These are phyloP conservation scores for Ariopsis seemanni DNA, from an alignment of 2,113 vertebrate species.

Conservation along the genomic window DNA sequence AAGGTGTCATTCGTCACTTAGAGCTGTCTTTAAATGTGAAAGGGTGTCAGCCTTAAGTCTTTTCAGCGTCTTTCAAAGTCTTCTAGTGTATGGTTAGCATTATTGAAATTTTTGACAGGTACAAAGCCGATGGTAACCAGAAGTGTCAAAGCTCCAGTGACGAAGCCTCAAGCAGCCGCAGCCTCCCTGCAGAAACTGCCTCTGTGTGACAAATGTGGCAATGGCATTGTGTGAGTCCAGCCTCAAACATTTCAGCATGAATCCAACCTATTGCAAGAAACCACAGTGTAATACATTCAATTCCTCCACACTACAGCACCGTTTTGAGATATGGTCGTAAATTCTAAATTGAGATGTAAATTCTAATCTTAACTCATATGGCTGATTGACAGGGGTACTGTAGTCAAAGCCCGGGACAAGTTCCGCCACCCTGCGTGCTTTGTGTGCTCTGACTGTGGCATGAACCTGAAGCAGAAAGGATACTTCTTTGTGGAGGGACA, in stretches of 20 bases:
- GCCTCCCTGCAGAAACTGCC: conserved; percentile 88
- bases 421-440: conserved; percentile 85
- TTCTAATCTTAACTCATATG: neutral
- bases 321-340: neutral
- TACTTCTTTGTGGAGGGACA: conserved; percentile 89
- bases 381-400: conserved; percentile 70
- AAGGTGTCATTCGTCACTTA: too few species aligned
- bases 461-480: conserved; percentile 86
- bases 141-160: conserved; percentile 88
- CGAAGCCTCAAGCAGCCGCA: conserved; percentile 73
- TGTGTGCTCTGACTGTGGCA: conserved; percentile 82
- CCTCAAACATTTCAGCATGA: conserved; percentile 9
- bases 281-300: neutral
- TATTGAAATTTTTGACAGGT: conserved; percentile 68
- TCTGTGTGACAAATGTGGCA: conserved; percentile 93
- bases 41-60: too few species aligned
- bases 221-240: conserved; percentile 90
- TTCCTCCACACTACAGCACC: neutral
- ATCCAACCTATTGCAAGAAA: neutral
- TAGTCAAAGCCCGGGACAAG: conserved; percentile 85
- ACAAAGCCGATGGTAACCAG: conserved; percentile 84
- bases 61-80: too few species aligned
- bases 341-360: neutral
- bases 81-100: too few species aligned
- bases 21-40: too few species aligned